Evolutionary conservation across 2,888 invertebrate species (phyloP).

Genomic region (Drosophila macrospina): DNA sequence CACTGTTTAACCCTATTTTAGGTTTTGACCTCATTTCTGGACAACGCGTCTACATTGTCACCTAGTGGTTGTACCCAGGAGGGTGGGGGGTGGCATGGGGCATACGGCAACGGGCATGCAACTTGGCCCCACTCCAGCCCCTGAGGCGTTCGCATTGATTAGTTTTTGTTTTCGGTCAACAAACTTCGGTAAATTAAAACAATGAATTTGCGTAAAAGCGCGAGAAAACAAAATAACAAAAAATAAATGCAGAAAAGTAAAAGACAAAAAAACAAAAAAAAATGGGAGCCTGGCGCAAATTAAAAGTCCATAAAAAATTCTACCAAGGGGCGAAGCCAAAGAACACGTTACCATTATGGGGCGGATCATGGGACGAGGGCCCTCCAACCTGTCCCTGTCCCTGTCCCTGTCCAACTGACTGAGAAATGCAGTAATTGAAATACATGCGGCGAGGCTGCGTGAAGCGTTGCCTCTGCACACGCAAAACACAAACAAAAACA

Average conservation of each 20-base stretch:
- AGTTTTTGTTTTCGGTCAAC: conserved; percentile 78
- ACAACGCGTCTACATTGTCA: conserved; percentile 52
- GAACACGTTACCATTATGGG: conserved; percentile 29
- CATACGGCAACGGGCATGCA: neutral
- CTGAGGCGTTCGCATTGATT: conserved; percentile 60
- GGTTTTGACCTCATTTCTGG: conserved; percentile 59
- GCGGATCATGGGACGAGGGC: conserved; percentile 4
- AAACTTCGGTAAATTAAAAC: conserved; percentile 79
- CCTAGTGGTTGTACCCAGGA: conserved; percentile 31
- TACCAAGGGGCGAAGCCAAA: conserved; percentile 28
- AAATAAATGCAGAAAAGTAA: conserved; percentile 8
- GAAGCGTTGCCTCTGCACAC: conserved; percentile 37
- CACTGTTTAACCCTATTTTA: conserved; percentile 59
- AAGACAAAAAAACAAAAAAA: conserved; percentile 1
- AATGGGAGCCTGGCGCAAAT: conserved; percentile 57
- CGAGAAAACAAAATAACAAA: conserved; percentile 40
- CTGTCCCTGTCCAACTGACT: conserved; percentile 31
- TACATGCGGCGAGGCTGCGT: conserved; percentile 72
- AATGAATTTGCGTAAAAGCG: conserved; percentile 78
- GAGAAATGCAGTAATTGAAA: conserved; percentile 79
- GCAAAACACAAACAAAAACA: conserved; percentile 9
- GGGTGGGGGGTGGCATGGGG: too few species aligned
- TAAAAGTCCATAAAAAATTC: conserved; percentile 64
- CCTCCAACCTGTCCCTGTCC: neutral
- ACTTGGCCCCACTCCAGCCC: neutral